Evolutionary conservation across 1,140 invertebrate species (phyloP).

Genomic region (Drosophila parabipectinata): DNA sequence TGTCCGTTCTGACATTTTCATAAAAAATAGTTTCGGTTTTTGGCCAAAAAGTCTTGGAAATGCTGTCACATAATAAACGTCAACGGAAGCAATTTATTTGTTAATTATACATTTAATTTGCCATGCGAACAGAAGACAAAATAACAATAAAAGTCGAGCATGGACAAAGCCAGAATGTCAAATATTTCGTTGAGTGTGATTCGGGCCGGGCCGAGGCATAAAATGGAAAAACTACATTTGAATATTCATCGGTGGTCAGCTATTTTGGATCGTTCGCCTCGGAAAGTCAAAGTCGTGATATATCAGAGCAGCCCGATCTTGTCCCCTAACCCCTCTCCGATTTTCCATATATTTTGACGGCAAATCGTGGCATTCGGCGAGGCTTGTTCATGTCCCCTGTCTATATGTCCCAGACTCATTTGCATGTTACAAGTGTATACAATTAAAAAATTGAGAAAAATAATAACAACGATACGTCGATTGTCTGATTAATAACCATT

Average conservation of each 20-base stretch:
- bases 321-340: neutral
- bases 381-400: constrained; percentile 35
- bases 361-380: constrained; percentile 16
- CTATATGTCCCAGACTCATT: constrained; percentile 51
- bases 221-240: constrained; percentile 41
- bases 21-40: constrained; percentile 23
- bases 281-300: constrained; percentile 65
- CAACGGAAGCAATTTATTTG: constrained; percentile 79
- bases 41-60: constrained; percentile 32
- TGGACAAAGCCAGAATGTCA: constrained; percentile 21
- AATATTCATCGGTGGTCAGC: constrained; percentile 57
- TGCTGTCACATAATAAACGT: constrained; percentile 68
- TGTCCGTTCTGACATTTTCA: constrained; percentile 20
- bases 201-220: neutral
- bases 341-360: constrained; percentile 4
- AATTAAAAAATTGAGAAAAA: constrained; percentile 60
- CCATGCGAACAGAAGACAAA: constrained; percentile 54
- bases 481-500: constrained; percentile 62
- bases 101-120: constrained; percentile 78
- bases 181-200: constrained; percentile 43
- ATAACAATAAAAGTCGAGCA: constrained; percentile 40
- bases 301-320: constrained; percentile 36
- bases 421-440: constrained; percentile 76
- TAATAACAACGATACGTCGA: constrained; percentile 24
- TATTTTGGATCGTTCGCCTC: constrained; percentile 23